Percentiles rank a stretch among this genome's conserved stretches.
Conservation (phyloP, 1,140 invertebrate species). For the Eurosta solidaginis region DNA sequence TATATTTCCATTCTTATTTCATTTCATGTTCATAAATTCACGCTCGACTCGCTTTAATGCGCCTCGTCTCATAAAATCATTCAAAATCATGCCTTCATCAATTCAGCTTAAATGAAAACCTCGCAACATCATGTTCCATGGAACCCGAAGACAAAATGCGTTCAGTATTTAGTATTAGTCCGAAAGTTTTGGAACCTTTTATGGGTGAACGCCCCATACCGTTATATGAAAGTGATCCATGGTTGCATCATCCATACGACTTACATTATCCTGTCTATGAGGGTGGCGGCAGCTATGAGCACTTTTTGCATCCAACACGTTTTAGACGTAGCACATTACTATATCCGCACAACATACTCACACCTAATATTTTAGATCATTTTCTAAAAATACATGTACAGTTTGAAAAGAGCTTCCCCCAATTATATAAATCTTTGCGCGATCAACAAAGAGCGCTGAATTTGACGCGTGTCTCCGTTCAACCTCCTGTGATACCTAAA, state of each 20-base stretch:
- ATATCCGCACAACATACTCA: slow-evolving; percentile 40
- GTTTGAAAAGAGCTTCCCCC: slow-evolving; percentile 48
- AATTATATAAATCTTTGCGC: slow-evolving; percentile 50
- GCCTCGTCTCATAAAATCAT: neutral
- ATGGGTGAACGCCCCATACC: slow-evolving; percentile 49
- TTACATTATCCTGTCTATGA: slow-evolving; percentile 40
- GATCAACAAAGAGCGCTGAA: slow-evolving; percentile 40
- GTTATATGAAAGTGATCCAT: slow-evolving; percentile 45
- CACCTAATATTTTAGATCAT: slow-evolving; percentile 51
- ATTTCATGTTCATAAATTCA: neutral
- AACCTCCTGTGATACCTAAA: slow-evolving; percentile 42
- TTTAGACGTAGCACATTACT: slow-evolving; percentile 41
- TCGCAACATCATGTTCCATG: neutral
- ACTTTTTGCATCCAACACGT: slow-evolving; percentile 40
- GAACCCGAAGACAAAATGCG: slow-evolving; percentile 33
- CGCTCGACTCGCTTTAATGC: neutral
- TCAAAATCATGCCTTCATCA: neutral
- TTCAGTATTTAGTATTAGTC: slow-evolving; percentile 37
- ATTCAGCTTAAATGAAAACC: neutral
- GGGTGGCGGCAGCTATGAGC: slow-evolving; percentile 53
- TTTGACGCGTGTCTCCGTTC: slow-evolving; percentile 44
- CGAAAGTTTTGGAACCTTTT: slow-evolving; percentile 44
- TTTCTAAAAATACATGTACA: slow-evolving; percentile 47
- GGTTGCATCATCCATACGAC: slow-evolving; percentile 45
- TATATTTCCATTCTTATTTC: neutral